Percentiles rank a stretch among this genome's conserved stretches.
These are phyloP conservation scores for Poeciliopsis prolifica DNA, from an alignment of 2,113 vertebrate genomes.

Conservation along the genomic window DNA sequence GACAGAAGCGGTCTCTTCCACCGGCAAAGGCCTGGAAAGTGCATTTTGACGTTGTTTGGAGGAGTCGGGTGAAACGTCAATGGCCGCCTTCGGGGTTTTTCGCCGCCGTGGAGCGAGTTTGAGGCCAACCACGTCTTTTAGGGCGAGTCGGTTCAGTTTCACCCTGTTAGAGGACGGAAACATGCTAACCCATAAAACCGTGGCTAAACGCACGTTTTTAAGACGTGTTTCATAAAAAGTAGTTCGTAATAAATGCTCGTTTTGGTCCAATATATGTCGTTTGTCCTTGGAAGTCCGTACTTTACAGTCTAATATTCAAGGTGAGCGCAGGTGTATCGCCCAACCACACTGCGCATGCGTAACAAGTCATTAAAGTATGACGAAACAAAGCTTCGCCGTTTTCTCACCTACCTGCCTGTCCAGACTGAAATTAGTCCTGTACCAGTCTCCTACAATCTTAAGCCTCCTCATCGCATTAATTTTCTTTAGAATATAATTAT, in stretches of 20 bases:
- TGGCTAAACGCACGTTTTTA: neutral
- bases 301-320: neutral
- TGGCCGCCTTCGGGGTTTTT: neutral
- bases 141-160: constrained; percentile 37
- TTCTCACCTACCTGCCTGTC: no score
- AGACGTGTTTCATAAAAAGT: no score
- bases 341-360: constrained; percentile 31
- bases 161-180: constrained; percentile 22
- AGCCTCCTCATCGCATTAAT: no score
- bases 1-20: neutral
- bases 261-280: accelerated
- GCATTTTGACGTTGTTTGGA: neutral
- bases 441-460: no score
- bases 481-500: no score
- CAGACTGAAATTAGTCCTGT: no score
- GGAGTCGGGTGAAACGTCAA: neutral
- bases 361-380: neutral
- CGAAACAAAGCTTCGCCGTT: no score
- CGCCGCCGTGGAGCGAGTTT: constrained; percentile 24
- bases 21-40: neutral
- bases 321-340: neutral
- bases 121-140: constrained; percentile 18
- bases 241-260: neutral
- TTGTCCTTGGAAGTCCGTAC: accelerated
- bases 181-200: constrained; percentile 26